Conservation (phyloP, 2,888 invertebrate genomes). For the Loripinus fragilis region DNA sequence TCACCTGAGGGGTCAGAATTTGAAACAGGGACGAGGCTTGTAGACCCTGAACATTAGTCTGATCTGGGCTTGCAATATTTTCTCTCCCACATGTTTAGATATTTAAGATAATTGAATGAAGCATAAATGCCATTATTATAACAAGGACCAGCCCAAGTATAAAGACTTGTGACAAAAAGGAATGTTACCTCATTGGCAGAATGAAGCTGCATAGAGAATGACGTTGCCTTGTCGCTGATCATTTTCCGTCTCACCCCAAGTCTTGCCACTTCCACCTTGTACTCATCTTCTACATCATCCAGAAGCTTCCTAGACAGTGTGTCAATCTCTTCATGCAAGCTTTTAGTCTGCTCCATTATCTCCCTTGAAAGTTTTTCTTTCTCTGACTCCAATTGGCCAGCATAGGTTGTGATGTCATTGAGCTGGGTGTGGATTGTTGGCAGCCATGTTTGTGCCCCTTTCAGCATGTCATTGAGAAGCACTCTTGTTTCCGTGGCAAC, state of each 20-base stretch:
- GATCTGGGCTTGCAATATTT: too few species aligned
- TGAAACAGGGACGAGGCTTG: too few species aligned
- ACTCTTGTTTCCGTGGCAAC: conserved; percentile 59
- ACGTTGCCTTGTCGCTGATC: conserved; percentile 59
- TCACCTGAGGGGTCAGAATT: too few species aligned
- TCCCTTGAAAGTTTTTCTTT: conserved; percentile 49
- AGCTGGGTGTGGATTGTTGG: conserved; percentile 61
- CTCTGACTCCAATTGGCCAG: conserved; percentile 52
- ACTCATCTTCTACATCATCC: conserved; percentile 59
- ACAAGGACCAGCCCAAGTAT: too few species aligned
- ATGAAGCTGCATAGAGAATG: conserved; percentile 62
- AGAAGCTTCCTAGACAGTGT: conserved; percentile 51
- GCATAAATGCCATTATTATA: too few species aligned
- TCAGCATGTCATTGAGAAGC: conserved; percentile 51
- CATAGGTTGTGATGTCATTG: conserved; percentile 60
- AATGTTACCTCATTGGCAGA: conserved; percentile 58
- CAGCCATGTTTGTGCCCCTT: conserved; percentile 56
- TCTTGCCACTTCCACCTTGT: conserved; percentile 57
- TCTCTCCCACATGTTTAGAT: too few species aligned
- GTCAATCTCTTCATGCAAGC: conserved; percentile 56
- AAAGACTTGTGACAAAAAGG: too few species aligned
- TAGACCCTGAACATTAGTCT: too few species aligned
- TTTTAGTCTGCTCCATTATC: conserved; percentile 52
- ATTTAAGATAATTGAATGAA: too few species aligned
- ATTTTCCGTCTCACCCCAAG: conserved; percentile 53